Conservation (phyloP, 2,797 vertebrate species). For the Austrolebias charrua region DNA sequence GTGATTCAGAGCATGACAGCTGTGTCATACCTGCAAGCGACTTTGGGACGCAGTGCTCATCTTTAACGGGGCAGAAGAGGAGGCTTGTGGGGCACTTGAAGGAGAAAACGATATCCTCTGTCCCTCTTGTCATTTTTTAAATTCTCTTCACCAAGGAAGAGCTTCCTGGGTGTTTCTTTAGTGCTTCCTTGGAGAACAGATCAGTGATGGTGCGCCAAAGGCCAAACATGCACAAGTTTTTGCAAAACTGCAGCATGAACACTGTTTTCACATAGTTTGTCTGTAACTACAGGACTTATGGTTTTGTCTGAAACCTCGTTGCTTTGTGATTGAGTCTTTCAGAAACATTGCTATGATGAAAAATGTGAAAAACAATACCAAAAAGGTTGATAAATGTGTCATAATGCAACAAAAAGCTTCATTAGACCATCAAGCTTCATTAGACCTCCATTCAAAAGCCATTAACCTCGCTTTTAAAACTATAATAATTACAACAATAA, state of each 20-base stretch:
- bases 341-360: no score
- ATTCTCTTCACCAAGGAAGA: slow-evolving; percentile 34
- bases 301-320: no score
- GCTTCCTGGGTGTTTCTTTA: slow-evolving; percentile 9
- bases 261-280: no score
- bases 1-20: slow-evolving; percentile 78
- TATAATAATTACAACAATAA: slow-evolving; percentile 7
- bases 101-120: slow-evolving; percentile 59
- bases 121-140: slow-evolving; percentile 32
- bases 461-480: background rate
- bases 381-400: background rate
- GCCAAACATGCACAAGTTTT: slow-evolving; percentile 19
- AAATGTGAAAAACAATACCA: no score
- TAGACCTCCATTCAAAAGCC: slow-evolving; percentile 2
- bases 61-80: slow-evolving; percentile 67
- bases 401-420: background rate
- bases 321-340: no score
- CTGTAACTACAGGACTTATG: no score
- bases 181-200: slow-evolving; percentile 56
- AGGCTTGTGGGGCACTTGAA: slow-evolving; percentile 60
- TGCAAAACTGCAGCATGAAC: no score
- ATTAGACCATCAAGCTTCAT: background rate
- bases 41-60: slow-evolving; percentile 63
- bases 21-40: slow-evolving; percentile 80
- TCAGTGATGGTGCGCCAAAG: slow-evolving; percentile 55